phyloP scores from a whole-genome alignment of 2,888 invertebrate genomes.

The Scaptomyza parva region DNA sequence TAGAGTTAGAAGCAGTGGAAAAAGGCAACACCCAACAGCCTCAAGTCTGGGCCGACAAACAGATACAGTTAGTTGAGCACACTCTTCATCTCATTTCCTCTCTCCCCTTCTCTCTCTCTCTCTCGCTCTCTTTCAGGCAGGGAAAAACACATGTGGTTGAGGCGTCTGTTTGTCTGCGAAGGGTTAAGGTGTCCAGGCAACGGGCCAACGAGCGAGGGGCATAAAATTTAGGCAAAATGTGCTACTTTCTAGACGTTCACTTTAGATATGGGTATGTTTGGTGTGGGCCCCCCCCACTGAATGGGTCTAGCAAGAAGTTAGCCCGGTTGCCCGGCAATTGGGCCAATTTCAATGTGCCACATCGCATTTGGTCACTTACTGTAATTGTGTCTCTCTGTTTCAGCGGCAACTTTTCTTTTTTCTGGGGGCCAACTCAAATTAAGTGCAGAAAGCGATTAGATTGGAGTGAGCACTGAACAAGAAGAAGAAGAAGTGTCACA shows the following conservation, averaged over 20 bases:
- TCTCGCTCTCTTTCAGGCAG: constrained; percentile 2
- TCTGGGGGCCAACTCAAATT: constrained; percentile 54
- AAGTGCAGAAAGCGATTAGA: constrained; percentile 74
- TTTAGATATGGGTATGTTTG: neutral
- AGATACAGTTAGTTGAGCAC: constrained; percentile 37
- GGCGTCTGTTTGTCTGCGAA: constrained; percentile 52
- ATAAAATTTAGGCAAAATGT: constrained; percentile 63
- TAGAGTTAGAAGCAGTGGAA: constrained; percentile 19
- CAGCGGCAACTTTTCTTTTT: constrained; percentile 35
- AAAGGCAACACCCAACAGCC: constrained; percentile 30
- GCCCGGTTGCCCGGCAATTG: constrained; percentile 35
- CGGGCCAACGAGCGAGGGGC: constrained; percentile 19
- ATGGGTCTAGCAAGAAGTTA: constrained; percentile 6
- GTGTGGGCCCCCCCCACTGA: too few species aligned
- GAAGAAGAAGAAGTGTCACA: constrained; percentile 11
- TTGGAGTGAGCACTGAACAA: constrained; percentile 12
- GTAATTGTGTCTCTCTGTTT: constrained; percentile 66
- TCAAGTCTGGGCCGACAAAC: constrained; percentile 28
- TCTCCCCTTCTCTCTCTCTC: neutral
- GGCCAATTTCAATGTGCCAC: constrained; percentile 36
- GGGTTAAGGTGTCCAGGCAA: constrained; percentile 64
- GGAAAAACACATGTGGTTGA: constrained; percentile 70
- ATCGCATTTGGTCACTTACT: constrained; percentile 70
- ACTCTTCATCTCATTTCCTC: neutral
- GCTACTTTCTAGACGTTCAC: constrained; percentile 52